Percentiles rank a stretch among this genome's conserved stretches.
phyloP scores from a whole-genome alignment of 2,888 invertebrate species.

The Diadegma fenestrale region DNA sequence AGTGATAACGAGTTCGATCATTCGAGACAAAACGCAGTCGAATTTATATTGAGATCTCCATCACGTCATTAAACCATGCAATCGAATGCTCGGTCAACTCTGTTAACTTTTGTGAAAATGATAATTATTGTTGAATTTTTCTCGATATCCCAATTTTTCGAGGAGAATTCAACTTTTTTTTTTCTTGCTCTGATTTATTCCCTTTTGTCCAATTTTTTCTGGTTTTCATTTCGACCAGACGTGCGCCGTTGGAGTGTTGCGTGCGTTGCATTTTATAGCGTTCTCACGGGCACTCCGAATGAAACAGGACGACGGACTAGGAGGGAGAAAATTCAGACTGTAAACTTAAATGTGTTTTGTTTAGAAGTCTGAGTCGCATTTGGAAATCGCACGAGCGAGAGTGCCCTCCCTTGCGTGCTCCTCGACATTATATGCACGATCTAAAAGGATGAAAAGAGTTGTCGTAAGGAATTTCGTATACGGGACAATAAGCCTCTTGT shows the following conservation, averaged over 20 bases:
- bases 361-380: conserved; percentile 61
- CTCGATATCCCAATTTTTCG: not conserved
- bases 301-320: not conserved
- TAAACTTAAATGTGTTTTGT: conserved; percentile 75
- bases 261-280: conserved; percentile 13
- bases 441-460: conserved; percentile 22
- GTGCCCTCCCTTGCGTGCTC: conserved; percentile 9
- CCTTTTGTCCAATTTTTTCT: not conserved
- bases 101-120: not conserved
- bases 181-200: not conserved
- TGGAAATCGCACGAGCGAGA: conserved; percentile 14
- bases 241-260: conserved; percentile 7
- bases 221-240: conserved; percentile 2
- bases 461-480: not conserved
- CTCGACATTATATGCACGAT: conserved; percentile 16
- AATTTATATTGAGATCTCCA: conserved; percentile 6
- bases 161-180: not conserved
- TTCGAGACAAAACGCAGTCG: not conserved
- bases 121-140: not conserved
- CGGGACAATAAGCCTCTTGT: conserved; percentile 17
- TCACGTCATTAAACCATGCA: not conserved
- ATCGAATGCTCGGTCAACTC: not conserved
- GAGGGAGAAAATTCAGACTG: conserved; percentile 43
- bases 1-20: conserved; percentile 8
- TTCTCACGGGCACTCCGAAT: conserved; percentile 4